Evolutionary conservation across 2,888 invertebrate species (phyloP), one percentile per base, ranked within the genome.

Genomic region (Drosophila picticornis): DNA sequence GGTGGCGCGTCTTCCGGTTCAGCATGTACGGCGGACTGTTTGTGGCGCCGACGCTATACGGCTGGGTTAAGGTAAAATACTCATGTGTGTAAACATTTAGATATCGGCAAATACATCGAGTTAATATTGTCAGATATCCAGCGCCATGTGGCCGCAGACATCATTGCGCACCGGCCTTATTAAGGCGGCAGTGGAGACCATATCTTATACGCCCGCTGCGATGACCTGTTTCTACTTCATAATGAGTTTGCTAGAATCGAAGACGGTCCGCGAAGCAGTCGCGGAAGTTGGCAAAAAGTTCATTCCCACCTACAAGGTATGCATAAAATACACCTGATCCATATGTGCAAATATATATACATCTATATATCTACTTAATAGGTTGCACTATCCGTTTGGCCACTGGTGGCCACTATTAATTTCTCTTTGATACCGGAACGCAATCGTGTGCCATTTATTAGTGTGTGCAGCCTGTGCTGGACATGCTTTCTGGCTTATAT

Each of bases 21-120:
- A 95, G 96, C 87, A 88, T 97, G 58, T 97, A 96, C 92, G 97
- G 97, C n/a, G 95, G 96, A 11, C 94, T 96, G 56, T 97, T 96
- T 92, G 96, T 96, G 27, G 97, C 97, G 1, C 97, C 97, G 19
- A 96, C 96, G 7, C 93, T 97, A 0, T 97, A 96, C 89, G 95
- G 95, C 65, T 97, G 97, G 97, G 94, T 98, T 55, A 96, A 95
- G 91, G 92, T 97, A 75, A 10, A 1, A 11, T 25, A 10, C 4
- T 25, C 27, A 38, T 25, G n/a, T 40, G 4, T 11, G n/a, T 27
- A 38, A n/a, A 36, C 10, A 38, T 16, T 38, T n/a, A 9, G 9
- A 56, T 40, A 27, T 5, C 10, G 11, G n/a, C 36, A 56, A n/a
- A 22, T 22, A 13, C 13, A 13, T 11, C 11, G 16, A 11, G 11